Evolutionary conservation across 2,797 vertebrate genomes (phyloP).

Genomic region (Eulemur albifrons): DNA sequence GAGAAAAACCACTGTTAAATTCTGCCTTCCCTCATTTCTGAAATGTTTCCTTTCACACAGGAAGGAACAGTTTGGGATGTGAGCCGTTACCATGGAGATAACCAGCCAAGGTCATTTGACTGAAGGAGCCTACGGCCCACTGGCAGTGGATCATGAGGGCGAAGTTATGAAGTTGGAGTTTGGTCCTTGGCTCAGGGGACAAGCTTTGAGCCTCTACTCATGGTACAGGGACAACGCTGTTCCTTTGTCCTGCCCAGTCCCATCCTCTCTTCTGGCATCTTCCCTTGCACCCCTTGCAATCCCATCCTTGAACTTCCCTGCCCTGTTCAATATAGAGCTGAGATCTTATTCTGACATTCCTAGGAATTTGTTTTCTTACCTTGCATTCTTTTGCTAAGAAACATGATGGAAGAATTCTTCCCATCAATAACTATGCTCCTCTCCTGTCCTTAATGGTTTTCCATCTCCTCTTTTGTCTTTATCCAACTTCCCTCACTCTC

Average conservation of each 20-base stretch:
- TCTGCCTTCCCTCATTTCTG: conserved; percentile 22
- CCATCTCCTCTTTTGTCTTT: not conserved
- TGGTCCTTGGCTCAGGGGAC: not conserved
- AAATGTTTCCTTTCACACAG: conserved; percentile 67
- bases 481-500: not conserved
- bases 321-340: not conserved
- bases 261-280: not conserved
- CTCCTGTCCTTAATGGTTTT: not conserved
- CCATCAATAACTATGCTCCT: not conserved
- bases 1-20: conserved; percentile 37
- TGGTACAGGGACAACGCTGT: fast-evolving
- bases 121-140: not conserved
- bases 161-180: not conserved
- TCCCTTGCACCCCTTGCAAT: not conserved
- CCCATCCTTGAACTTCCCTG: not conserved
- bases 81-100: conserved; percentile 68
- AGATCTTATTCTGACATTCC: not conserved
- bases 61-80: conserved; percentile 68
- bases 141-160: not conserved
- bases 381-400: not conserved
- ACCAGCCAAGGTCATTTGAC: conserved; percentile 61
- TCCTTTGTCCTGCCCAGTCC: no score
- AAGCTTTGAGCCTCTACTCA: not conserved
- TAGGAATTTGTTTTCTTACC: not conserved
- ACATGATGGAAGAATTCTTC: not conserved